Percentiles rank a stretch among this genome's conserved stretches.
phyloP scores from a whole-genome alignment of 2,797 vertebrate species.

The Coregonus suidteri region DNA sequence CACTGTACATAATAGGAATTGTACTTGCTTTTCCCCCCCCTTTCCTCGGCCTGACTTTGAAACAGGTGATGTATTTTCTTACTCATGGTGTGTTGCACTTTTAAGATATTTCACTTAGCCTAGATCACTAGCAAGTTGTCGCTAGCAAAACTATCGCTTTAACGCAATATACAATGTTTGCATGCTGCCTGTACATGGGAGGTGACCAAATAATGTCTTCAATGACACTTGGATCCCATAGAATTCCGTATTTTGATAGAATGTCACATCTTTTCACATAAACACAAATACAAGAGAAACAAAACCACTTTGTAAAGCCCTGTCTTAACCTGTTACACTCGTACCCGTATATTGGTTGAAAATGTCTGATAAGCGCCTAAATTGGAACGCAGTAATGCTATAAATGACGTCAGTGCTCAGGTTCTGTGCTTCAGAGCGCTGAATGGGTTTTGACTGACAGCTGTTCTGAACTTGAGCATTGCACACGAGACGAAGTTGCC shows the following conservation, averaged over 20 bases:
- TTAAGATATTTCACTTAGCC: constrained; percentile 33
- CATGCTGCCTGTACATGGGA: constrained; percentile 56
- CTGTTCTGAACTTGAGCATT: no score
- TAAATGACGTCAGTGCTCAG: no score
- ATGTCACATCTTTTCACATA: constrained; percentile 14
- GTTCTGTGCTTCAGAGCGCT: no score
- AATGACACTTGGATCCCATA: constrained; percentile 26
- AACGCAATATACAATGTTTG: constrained; percentile 32
- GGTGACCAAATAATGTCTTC: constrained; percentile 36
- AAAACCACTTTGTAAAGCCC: constrained; percentile 43
- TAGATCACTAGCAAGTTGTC: constrained; percentile 51
- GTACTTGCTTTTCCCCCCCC: constrained; percentile 48
- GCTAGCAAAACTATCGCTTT: constrained; percentile 40
- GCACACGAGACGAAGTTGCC: no score
- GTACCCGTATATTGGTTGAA: background rate
- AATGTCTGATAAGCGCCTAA: background rate
- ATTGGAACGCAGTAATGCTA: no score
- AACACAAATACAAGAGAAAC: constrained; percentile 40
- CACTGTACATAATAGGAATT: constrained; percentile 24
- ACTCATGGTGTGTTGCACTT: constrained; percentile 56
- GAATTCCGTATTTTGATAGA: constrained; percentile 5
- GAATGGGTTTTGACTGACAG: no score
- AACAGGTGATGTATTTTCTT: constrained; percentile 49
- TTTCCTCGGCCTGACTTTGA: constrained; percentile 47
- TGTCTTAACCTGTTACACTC: background rate